Base-by-base conservation (phyloP, 1,140 invertebrate genomes). In the Ips nitidus region DNA sequence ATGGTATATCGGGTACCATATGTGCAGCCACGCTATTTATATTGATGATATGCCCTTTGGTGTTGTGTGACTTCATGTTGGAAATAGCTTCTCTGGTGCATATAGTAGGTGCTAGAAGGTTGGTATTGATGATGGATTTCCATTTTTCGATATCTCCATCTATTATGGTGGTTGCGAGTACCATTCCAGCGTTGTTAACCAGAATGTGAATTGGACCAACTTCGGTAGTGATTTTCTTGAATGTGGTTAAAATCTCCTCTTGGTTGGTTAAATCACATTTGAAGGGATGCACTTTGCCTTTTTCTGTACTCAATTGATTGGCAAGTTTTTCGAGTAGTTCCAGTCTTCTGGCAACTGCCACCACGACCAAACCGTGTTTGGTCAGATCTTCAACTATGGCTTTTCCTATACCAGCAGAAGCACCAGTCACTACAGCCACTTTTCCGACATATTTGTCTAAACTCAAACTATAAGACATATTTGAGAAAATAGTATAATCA, bases 31-130 rank as follows among this genome's bases (percentile, higher is more conserved):
- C 22, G 61, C 64, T 72, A 41, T 70, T 74, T 6, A 75, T 73
- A 56, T 74, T 64, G 4, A 75, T 58, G 36, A 75, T 71, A n/a
- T 74, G 71, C 3, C 74, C 74, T 43, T 72, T 57, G 37, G 70
- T 60, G 37, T 71, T 66, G 42, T 74, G 57, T 4, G 39, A 52
- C 52, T 52, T 59, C 74, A 75, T 75, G 7, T 50, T 53, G 52
- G 82, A 79, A 1, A 87, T 77, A 36, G 86, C 81, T 75, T 88
- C 83, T 59, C 82, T 78, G 4, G 85, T 83, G 69, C 84, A 86
- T 6, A 86, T 79, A 52, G 79, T 80, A 37, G 86, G 73, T 0
- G 78, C 69, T 5, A 88, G 69, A 42, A 75, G 67, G 55, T 74
- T 74, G 39, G 70, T 70, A 53, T 64, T 69, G 8, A 71, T 59